These are phyloP conservation scores for Chelidonichthys spinosus DNA, from an alignment of 2,797 vertebrate species.

Conservation along the genomic window DNA sequence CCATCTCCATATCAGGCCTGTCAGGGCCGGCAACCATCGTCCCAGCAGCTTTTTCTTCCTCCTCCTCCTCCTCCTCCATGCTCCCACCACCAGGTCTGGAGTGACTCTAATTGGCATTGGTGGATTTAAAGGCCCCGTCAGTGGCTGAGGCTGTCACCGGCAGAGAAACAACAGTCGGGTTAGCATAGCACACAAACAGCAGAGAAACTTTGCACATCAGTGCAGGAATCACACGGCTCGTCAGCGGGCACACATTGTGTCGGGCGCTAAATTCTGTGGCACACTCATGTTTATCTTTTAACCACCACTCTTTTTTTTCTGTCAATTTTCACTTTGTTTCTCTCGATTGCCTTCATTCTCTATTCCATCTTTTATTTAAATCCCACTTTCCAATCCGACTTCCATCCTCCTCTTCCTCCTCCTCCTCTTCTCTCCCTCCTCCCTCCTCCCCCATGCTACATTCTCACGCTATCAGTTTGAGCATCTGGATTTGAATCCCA, in stretches of 20 bases:
- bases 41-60: constrained; percentile 60
- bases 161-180: constrained; percentile 70
- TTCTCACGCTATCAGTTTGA: constrained; percentile 48
- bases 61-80: constrained; percentile 34
- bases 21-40: constrained; percentile 83
- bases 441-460: constrained; percentile 24
- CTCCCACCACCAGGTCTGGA: constrained; percentile 77
- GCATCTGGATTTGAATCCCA: constrained; percentile 66
- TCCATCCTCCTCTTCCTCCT: constrained; percentile 12
- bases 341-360: constrained; percentile 1
- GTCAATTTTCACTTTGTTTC: neutral
- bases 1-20: constrained; percentile 87
- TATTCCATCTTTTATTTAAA: constrained; percentile 17
- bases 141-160: constrained; percentile 79
- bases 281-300: constrained; percentile 17
- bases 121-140: constrained; percentile 87
- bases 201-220: neutral
- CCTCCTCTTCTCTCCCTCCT: constrained; percentile 23
- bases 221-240: constrained; percentile 41
- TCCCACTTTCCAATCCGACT: constrained; percentile 10
- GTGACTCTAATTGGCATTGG: constrained; percentile 86
- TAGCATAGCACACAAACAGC: no score
- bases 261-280: constrained; percentile 17
- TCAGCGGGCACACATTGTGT: constrained; percentile 32
- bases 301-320: neutral